A percentile compares a stretch with the other conserved stretches of the same genome.
Evolutionary conservation across 2,888 invertebrate species (phyloP).

Genomic region (Hermaeophaga mercurialis): DNA sequence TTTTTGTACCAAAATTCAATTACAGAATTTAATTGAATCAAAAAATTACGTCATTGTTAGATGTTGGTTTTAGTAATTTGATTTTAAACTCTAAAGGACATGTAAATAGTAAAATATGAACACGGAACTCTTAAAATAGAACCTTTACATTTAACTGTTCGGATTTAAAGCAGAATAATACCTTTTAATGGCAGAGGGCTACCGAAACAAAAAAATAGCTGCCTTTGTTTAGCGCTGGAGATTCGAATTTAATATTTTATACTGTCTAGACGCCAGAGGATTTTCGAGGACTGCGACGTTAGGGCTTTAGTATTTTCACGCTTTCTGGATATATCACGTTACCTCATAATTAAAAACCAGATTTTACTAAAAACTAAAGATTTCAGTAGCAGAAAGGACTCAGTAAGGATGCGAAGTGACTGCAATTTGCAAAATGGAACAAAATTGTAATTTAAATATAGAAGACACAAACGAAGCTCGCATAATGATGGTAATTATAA

Average conservation of each 20-base stretch:
- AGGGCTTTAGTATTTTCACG: constrained; percentile 19
- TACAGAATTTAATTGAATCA: too few relatives aligned
- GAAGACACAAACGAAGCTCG: too few relatives aligned
- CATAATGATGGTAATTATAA: too few relatives aligned
- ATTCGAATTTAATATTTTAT: constrained; percentile 32
- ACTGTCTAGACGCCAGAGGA: constrained; percentile 28
- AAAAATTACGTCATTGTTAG: too few relatives aligned
- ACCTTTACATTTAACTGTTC: too few relatives aligned
- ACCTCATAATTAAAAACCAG: constrained; percentile 5
- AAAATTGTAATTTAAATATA: too few relatives aligned
- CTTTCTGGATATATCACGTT: constrained; percentile 25
- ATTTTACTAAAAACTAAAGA: constrained; percentile 2
- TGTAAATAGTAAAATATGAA: too few relatives aligned
- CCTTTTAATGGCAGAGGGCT: not conserved
- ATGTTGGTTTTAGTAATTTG: too few relatives aligned
- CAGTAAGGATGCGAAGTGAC: not conserved
- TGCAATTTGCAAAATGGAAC: not conserved
- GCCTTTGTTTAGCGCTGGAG: constrained; percentile 9
- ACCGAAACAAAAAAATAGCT: constrained; percentile 3
- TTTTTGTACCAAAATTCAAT: too few relatives aligned
- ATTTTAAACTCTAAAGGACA: too few relatives aligned
- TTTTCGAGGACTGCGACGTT: constrained; percentile 14
- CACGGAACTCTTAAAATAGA: too few relatives aligned
- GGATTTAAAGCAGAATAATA: not conserved
- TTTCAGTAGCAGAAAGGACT: not conserved